Percentiles rank a stretch among this genome's conserved stretches.
These are phyloP conservation scores for Epinotia bilunana DNA, from an alignment of 2,888 invertebrate species.

Conservation along the genomic window DNA sequence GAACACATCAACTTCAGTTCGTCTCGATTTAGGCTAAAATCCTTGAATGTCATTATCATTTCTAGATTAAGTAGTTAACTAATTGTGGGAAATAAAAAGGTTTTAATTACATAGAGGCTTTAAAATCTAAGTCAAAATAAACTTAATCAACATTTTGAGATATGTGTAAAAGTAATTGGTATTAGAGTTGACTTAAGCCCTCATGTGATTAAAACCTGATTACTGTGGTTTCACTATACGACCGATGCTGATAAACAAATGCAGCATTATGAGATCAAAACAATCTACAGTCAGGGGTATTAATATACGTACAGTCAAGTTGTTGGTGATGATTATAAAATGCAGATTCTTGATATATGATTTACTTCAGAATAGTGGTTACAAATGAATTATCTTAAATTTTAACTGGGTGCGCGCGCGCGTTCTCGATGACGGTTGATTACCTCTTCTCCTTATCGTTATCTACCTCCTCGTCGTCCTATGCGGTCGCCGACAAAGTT, in stretches of 20 bases:
- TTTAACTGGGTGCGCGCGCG: too few species aligned
- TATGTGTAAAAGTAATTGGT: neutral
- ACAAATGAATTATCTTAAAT: too few species aligned
- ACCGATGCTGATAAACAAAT: neutral
- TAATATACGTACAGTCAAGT: too few species aligned
- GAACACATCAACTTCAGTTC: neutral
- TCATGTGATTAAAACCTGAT: neutral
- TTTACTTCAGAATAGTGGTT: too few species aligned
- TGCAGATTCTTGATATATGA: too few species aligned
- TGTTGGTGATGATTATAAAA: too few species aligned
- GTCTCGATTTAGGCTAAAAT: neutral
- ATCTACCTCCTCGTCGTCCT: too few species aligned
- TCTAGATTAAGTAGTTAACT: slow-evolving; percentile 31
- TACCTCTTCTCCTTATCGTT: too few species aligned
- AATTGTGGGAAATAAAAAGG: slow-evolving; percentile 9
- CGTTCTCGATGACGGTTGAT: too few species aligned
- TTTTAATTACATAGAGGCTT: neutral
- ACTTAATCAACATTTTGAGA: neutral
- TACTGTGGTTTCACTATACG: neutral
- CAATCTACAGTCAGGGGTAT: too few species aligned
- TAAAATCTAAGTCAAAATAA: neutral
- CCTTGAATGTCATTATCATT: neutral
- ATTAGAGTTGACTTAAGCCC: neutral
- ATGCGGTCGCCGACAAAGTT: too few species aligned
- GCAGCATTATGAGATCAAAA: too few species aligned